Evolutionary conservation across 2,888 invertebrate species (phyloP).

Genomic region (Drosophila kanekoi): DNA sequence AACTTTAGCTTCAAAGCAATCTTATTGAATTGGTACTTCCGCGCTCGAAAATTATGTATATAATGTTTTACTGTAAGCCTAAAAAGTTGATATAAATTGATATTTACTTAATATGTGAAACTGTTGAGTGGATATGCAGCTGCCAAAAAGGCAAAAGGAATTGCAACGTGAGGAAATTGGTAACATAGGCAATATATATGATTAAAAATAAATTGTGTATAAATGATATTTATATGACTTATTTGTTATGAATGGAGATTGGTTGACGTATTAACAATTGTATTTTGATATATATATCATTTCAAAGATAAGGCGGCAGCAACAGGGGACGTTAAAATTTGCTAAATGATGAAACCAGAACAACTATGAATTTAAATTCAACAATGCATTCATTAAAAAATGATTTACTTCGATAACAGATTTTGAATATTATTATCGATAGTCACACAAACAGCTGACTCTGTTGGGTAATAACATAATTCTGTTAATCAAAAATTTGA

Average conservation of each 20-base stretch:
- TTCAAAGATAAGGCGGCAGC: too few relatives aligned
- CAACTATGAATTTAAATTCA: too few relatives aligned
- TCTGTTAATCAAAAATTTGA: not conserved
- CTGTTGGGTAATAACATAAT: not conserved
- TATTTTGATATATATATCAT: not conserved
- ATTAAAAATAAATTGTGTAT: constrained; percentile 70
- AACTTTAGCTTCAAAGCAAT: constrained; percentile 53
- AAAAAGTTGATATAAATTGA: constrained; percentile 44
- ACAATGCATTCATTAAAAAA: too few relatives aligned
- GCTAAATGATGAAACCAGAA: too few relatives aligned
- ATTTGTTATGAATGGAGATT: not conserved
- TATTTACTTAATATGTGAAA: constrained; percentile 43
- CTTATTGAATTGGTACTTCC: constrained; percentile 52
- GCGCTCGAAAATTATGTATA: constrained; percentile 67
- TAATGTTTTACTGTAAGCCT: constrained; percentile 63
- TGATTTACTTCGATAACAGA: not conserved
- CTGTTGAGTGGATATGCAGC: constrained; percentile 60
- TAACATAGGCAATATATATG: constrained; percentile 52
- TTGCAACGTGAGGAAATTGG: constrained; percentile 53
- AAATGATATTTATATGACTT: constrained; percentile 45
- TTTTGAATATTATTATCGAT: not conserved
- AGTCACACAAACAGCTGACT: constrained; percentile 2
- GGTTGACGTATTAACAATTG: not conserved
- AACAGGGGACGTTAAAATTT: too few relatives aligned
- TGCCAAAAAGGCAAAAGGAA: constrained; percentile 39